Conservation (phyloP, 2,797 vertebrate species). For the Diplodus sargus region DNA sequence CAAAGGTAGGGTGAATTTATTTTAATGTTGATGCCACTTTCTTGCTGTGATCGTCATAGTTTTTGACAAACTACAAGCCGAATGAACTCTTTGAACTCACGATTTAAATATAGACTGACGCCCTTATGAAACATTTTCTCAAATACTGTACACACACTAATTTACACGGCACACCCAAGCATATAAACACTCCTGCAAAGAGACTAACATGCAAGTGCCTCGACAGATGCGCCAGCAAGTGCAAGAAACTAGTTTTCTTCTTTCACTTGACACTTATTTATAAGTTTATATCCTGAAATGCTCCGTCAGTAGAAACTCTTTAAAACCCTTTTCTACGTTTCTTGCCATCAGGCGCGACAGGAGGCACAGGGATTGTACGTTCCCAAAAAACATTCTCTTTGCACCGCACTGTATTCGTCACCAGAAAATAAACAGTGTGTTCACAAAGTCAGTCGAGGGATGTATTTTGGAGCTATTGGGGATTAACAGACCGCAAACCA, state of each 20-base stretch:
- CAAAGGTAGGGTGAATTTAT: background rate
- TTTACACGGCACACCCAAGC: too few relatives aligned
- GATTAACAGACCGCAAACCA: background rate
- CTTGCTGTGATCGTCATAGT: slow-evolving; percentile 27
- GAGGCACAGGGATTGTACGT: slow-evolving; percentile 9
- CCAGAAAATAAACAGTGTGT: slow-evolving; percentile 15
- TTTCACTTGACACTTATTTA: slow-evolving; percentile 15
- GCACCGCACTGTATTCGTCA: slow-evolving; percentile 14
- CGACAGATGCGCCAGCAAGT: slow-evolving; percentile 9
- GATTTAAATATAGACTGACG: background rate
- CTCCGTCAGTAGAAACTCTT: slow-evolving; percentile 15
- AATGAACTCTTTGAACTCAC: slow-evolving; percentile 7
- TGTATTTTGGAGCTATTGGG: background rate
- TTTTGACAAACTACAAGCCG: slow-evolving; percentile 1
- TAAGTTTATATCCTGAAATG: slow-evolving; percentile 19
- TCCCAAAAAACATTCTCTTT: slow-evolving; percentile 12
- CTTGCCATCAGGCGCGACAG: slow-evolving; percentile 29
- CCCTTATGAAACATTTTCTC: too few relatives aligned
- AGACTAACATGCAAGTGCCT: background rate
- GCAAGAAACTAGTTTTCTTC: background rate
- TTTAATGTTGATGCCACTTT: slow-evolving; percentile 8
- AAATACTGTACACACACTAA: background rate
- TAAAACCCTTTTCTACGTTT: slow-evolving; percentile 17
- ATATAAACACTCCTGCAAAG: background rate
- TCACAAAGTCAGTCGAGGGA: background rate